Conservation (phyloP, 2,797 vertebrate genomes). For the Mycteria americana region DNA sequence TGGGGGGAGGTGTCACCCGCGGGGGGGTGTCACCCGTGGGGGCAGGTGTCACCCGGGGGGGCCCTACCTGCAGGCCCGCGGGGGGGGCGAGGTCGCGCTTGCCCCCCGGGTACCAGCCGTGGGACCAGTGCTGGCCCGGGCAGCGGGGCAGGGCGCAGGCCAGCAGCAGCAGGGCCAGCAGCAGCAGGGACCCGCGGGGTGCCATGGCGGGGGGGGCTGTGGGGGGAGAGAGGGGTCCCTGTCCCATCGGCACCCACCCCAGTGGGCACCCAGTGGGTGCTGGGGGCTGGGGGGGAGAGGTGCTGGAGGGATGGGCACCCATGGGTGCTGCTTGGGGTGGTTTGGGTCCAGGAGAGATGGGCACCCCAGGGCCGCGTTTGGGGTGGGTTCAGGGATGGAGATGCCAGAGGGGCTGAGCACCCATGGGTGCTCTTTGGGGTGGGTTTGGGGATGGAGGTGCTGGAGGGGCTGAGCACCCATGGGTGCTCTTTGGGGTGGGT, state of each 20-base stretch:
- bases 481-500: not conserved
- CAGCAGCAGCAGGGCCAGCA: slow-evolving; percentile 62
- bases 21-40: not conserved
- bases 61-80: slow-evolving; percentile 73
- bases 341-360: no score
- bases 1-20: no score
- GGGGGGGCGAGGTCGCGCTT: slow-evolving; percentile 80
- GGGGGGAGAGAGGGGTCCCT: not conserved
- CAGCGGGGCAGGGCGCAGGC: slow-evolving; percentile 63
- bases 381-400: no score
- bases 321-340: no score
- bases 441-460: not conserved
- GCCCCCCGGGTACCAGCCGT: slow-evolving; percentile 88
- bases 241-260: not conserved
- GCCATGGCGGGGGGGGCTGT: not conserved
- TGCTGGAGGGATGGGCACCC: no score
- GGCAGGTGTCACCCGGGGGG: no score
- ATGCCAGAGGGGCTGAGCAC: no score
- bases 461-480: not conserved
- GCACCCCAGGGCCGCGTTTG: no score
- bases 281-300: no score
- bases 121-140: slow-evolving; percentile 87
- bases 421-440: no score
- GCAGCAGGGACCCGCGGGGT: not conserved
- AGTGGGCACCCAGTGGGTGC: no score